Percentiles rank a stretch among this genome's conserved stretches.
Evolutionary conservation across 2,797 vertebrate genomes (phyloP).

Genomic region (Fratercula arctica): DNA sequence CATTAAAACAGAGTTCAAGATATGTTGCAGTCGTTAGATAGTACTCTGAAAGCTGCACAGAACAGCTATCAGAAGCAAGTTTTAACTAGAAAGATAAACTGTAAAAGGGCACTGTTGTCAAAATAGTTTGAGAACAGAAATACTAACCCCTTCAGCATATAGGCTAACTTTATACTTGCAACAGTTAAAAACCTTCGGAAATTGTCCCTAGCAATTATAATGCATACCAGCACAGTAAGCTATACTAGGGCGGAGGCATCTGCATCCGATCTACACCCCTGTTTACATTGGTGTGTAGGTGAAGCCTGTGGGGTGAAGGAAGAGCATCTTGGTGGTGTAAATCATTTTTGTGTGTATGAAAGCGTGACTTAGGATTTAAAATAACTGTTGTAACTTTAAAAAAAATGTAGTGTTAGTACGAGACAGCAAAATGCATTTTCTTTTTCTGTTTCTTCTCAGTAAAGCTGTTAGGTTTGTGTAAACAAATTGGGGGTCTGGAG

Average conservation of each 20-base stretch:
- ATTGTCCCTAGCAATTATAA: neutral
- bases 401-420: neutral
- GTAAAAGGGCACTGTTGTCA: neutral
- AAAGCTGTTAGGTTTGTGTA: neutral
- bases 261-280: constrained; percentile 20
- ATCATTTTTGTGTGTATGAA: neutral
- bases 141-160: neutral
- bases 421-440: neutral
- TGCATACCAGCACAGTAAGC: neutral
- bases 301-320: neutral
- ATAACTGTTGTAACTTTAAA: neutral
- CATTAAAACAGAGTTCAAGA: neutral
- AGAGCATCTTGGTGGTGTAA: neutral
- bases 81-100: neutral
- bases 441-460: neutral
- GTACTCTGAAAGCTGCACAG: neutral
- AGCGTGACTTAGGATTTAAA: neutral
- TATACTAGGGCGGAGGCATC: neutral
- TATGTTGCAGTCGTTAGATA: neutral
- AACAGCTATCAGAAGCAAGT: neutral
- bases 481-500: neutral
- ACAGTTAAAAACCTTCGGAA: neutral
- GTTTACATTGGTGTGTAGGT: neutral
- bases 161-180: neutral
- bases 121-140: neutral